Percentiles rank a stretch among this genome's conserved stretches.
phyloP scores from a whole-genome alignment of 2,888 invertebrate species.

The Stenodera caucasica region DNA sequence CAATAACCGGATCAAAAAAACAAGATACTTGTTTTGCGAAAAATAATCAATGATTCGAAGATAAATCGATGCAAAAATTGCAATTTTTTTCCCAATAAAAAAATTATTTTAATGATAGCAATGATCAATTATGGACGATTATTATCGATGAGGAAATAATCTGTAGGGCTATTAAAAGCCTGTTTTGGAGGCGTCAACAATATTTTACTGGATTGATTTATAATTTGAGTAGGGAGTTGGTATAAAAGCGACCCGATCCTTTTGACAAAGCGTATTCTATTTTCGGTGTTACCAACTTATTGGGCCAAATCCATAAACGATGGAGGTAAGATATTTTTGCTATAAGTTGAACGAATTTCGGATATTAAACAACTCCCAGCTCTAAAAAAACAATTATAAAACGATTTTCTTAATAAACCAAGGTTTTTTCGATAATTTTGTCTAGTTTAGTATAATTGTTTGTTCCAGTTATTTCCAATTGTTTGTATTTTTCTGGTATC shows the following conservation, averaged over 20 bases:
- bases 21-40: neutral
- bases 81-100: neutral
- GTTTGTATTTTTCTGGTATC: slow-evolving; percentile 37
- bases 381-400: no score
- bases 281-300: slow-evolving; percentile 19
- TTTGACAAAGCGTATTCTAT: slow-evolving; percentile 25
- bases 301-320: slow-evolving; percentile 16
- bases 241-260: slow-evolving; percentile 23
- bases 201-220: slow-evolving; percentile 25
- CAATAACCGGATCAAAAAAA: slow-evolving; percentile 25
- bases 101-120: neutral
- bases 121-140: slow-evolving; percentile 11
- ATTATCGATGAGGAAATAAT: slow-evolving; percentile 29
- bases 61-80: no score
- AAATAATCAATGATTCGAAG: no score
- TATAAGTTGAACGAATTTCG: no score
- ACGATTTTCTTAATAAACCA: no score
- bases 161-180: slow-evolving; percentile 33
- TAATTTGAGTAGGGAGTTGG: slow-evolving; percentile 24
- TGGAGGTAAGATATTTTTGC: slow-evolving; percentile 29
- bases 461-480: slow-evolving; percentile 25
- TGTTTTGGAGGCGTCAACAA: slow-evolving; percentile 31
- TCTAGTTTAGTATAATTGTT: no score
- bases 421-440: no score
- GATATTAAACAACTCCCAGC: no score